Conservation (phyloP, 2,113 vertebrate species). For the Macroglossus sobrinus region DNA sequence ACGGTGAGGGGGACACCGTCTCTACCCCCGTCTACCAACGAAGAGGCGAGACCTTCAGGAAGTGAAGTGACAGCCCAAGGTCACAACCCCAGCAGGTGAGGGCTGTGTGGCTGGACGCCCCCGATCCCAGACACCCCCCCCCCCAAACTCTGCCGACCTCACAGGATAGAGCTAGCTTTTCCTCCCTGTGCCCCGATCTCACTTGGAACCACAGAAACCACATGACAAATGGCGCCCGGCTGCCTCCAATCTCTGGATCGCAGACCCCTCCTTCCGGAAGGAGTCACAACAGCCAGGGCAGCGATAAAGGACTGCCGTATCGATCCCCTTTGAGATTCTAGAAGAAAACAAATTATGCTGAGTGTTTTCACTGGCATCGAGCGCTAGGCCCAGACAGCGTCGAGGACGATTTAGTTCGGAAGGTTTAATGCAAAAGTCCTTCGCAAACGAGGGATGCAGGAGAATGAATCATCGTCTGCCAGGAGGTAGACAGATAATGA, state of each 20-base stretch:
- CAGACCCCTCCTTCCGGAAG: neutral
- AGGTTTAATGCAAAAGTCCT: conserved; percentile 46
- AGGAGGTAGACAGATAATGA: neutral
- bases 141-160: neutral
- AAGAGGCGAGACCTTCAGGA: neutral
- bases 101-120: neutral
- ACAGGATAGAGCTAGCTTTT: neutral
- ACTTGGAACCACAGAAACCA: conserved; percentile 6
- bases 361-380: neutral
- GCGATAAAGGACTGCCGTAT: conserved; percentile 14
- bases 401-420: conserved; percentile 48
- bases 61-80: neutral
- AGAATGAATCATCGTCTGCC: neutral
- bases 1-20: neutral
- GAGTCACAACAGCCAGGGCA: neutral
- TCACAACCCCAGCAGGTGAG: neutral
- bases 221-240: neutral
- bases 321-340: conserved; percentile 37
- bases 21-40: neutral
- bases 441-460: neutral
- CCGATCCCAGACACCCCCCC: no score
- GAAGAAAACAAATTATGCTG: conserved; percentile 51
- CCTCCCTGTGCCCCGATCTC: neutral
- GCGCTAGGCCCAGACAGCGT: neutral
- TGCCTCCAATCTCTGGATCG: neutral